Evolutionary conservation across 2,797 vertebrate genomes (phyloP).

Genomic region (Aeoliscus strigatus): DNA sequence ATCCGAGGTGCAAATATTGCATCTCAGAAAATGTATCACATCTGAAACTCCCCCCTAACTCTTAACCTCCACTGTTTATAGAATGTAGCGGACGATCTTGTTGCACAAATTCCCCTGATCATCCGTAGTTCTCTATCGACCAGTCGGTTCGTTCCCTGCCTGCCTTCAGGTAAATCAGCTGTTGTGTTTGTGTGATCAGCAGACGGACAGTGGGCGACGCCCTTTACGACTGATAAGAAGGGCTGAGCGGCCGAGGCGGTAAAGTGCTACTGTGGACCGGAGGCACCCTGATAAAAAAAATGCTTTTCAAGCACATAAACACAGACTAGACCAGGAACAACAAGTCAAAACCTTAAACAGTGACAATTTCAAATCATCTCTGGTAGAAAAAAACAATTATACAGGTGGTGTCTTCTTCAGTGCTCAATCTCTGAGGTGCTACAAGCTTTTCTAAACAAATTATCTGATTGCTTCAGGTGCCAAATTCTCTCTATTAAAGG

Average conservation of each 20-base stretch:
- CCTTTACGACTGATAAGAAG: slow-evolving; percentile 54
- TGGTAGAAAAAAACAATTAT: slow-evolving; percentile 52
- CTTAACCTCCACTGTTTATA: no score
- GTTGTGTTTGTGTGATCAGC: slow-evolving; percentile 31
- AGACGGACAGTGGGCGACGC: slow-evolving; percentile 56
- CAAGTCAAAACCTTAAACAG: slow-evolving; percentile 26
- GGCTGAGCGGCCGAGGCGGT: slow-evolving; percentile 50
- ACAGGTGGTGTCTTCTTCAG: slow-evolving; percentile 49
- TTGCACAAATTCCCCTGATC: no score
- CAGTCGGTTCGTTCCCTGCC: slow-evolving; percentile 18
- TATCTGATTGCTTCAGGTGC: slow-evolving; percentile 43
- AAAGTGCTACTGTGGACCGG: slow-evolving; percentile 70
- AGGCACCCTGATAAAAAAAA: slow-evolving; percentile 62
- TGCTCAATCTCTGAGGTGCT: slow-evolving; percentile 46
- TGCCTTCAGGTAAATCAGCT: slow-evolving; percentile 18
- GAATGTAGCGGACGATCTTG: no score
- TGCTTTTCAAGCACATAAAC: slow-evolving; percentile 53
- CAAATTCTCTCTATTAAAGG: slow-evolving; percentile 62
- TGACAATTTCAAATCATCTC: slow-evolving; percentile 45
- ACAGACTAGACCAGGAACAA: slow-evolving; percentile 47
- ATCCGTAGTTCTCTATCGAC: no score
- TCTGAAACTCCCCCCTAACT: not conserved
- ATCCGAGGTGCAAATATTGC: not conserved
- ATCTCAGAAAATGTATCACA: not conserved
- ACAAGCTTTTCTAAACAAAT: slow-evolving; percentile 44